These are phyloP conservation scores for Malacosoma neustria DNA, from an alignment of 2,888 invertebrate species.

Conservation along the genomic window DNA sequence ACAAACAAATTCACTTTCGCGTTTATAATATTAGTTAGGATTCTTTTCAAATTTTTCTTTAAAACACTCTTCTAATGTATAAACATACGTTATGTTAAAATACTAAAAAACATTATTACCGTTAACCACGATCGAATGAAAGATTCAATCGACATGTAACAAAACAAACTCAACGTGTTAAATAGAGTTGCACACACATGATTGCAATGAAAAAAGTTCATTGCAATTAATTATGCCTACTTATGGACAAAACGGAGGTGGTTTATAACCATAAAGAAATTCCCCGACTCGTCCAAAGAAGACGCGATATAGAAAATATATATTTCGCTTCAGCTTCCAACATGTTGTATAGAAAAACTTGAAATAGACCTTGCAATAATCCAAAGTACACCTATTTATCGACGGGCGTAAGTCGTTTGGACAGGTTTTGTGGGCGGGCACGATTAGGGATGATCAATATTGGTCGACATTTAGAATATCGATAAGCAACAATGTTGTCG, in stretches of 20 bases:
- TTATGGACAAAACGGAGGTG: neutral
- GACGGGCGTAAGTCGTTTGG: slow-evolving; percentile 37
- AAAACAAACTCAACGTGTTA: neutral
- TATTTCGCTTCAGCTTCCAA: slow-evolving; percentile 8
- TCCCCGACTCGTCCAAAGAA: neutral
- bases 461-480: neutral
- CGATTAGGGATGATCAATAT: neutral
- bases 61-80: no score
- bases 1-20: no score
- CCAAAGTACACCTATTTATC: slow-evolving; percentile 42
- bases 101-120: no score
- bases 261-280: neutral
- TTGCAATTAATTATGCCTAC: neutral
- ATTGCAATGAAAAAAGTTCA: neutral
- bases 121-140: no score
- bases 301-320: slow-evolving; percentile 5
- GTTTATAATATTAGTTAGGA: no score
- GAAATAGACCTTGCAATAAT: slow-evolving; percentile 32
- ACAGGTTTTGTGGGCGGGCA: slow-evolving; percentile 42
- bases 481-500: neutral
- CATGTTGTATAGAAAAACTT: slow-evolving; percentile 17
- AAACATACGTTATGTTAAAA: no score
- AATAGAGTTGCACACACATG: neutral
- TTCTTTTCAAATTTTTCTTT: no score
- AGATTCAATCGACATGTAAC: no score